Evolutionary conservation across 2,888 invertebrate genomes (phyloP), one percentile per base, ranked within the genome.

Genomic region (Rhingia campestris): DNA sequence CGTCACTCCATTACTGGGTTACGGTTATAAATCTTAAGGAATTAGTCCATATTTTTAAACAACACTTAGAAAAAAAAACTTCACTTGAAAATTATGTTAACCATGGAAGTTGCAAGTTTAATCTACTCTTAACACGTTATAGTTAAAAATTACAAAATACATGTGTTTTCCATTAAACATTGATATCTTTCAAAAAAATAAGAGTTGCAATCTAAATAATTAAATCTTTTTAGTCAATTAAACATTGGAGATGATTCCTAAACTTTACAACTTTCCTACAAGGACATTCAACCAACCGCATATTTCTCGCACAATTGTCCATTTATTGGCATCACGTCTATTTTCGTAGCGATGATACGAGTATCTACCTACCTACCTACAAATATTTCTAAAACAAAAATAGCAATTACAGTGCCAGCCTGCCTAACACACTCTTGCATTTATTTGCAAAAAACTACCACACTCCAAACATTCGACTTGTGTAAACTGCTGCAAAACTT

Each of bases 271-370:
- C n/a, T n/a, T n/a, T n/a, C 70, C 72, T 77, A 59, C 77, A 79
- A 79, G 82, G 82, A 74, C 74, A 66, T 66, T 70, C 51, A 69
- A 41, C 69, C 69, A 70, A 54, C 43, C 80, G 47, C 58, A 59
- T 66, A 47, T 66, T 72, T 77, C 54, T 66, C 49, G 58, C 72
- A 54, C 64, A 41, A 73, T 45, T 3, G 12, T 10, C 72, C 32
- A 61, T 77, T 73, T 70, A 66, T 43, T 66, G 67, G n/a, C 47
- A 73, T 69, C 51, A 41, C 49, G 51, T 82, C 67, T 82, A 79
- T 82, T 82, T 82, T 69, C 33, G 61, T 53, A 54, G 6, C 37
- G 47, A 70, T 81, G 81, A 77, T 66, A 22, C 2, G 22, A 22
- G 22, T 22, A 22, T 2, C 22, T 22, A 22, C 22, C 22, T 22